Conservation (phyloP, 1,140 invertebrate genomes). For the Chironomus striatipennis region DNA sequence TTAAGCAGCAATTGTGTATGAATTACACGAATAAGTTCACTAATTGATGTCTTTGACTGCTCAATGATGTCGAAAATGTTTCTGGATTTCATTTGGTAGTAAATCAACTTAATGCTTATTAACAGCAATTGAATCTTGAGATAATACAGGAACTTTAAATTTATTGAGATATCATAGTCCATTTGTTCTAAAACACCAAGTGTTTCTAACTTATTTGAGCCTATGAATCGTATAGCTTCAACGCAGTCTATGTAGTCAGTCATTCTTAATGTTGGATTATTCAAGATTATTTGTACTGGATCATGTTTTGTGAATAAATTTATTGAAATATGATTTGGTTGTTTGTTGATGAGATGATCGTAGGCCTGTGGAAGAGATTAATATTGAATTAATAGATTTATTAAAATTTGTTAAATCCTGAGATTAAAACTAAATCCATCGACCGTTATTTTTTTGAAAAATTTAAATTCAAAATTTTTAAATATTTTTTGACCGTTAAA, state of each 20-base stretch:
- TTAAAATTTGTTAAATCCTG: no score
- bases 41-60: neutral
- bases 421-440: no score
- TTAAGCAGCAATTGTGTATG: neutral
- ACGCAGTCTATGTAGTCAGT: neutral
- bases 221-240: neutral
- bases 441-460: no score
- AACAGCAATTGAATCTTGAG: neutral
- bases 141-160: neutral
- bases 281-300: neutral
- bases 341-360: constrained; percentile 1
- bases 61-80: neutral
- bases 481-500: no score
- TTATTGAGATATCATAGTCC: neutral
- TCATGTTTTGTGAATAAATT: neutral
- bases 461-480: no score
- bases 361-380: neutral
- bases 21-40: neutral
- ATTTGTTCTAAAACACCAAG: neutral
- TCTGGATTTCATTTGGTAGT: neutral
- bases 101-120: neutral
- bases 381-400: neutral
- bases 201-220: neutral
- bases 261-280: neutral
- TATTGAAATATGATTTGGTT: neutral